phyloP scores from a whole-genome alignment of 2,888 invertebrate species.

The Callosobruchus maculatus region DNA sequence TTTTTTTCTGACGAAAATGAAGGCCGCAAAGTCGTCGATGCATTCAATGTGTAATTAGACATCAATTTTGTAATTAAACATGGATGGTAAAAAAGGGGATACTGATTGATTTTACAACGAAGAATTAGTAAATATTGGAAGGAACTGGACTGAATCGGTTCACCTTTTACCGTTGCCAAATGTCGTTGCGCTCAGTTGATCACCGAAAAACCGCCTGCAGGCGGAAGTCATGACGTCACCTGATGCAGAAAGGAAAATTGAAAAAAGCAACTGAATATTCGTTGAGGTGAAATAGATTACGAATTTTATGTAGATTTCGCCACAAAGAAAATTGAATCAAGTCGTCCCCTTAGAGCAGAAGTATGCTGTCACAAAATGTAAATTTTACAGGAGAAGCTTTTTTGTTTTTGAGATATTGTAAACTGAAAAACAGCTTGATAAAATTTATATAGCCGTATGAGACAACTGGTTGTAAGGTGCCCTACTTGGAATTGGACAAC shows the following conservation, averaged over 20 bases:
- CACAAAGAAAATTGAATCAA: no score
- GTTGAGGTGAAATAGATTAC: no score
- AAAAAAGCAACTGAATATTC: no score
- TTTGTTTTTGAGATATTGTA: no score
- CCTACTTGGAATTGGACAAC: no score
- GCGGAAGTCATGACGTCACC: not conserved
- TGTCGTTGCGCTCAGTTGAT: not conserved
- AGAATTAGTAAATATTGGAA: not conserved
- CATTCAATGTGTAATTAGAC: not conserved
- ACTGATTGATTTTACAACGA: not conserved
- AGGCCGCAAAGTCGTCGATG: not conserved
- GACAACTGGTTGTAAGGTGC: no score
- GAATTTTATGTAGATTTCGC: no score
- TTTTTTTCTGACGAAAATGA: not conserved
- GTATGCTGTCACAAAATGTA: no score
- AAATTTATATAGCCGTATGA: no score
- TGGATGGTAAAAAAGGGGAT: not conserved
- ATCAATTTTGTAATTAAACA: not conserved
- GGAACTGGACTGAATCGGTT: not conserved
- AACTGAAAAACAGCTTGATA: no score
- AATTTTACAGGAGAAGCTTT: no score
- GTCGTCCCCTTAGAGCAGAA: no score
- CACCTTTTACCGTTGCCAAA: not conserved
- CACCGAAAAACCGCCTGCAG: not conserved
- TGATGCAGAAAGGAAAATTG: not conserved